Conservation (phyloP, 2,113 vertebrate genomes). For the Passer montanus region DNA sequence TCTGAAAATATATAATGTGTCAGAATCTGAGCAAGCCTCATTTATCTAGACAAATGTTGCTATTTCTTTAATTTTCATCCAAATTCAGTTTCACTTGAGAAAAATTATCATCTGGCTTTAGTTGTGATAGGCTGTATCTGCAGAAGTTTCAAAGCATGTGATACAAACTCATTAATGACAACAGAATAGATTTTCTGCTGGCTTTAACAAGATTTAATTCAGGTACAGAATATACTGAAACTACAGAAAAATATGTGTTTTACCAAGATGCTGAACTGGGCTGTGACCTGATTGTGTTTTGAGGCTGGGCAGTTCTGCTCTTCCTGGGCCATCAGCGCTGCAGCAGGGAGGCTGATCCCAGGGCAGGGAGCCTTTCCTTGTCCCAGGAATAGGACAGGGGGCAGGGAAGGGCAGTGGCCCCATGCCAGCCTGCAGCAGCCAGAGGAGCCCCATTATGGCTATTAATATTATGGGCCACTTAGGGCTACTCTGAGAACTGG, state of each 20-base stretch:
- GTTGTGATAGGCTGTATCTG: not conserved
- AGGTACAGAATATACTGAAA: not conserved
- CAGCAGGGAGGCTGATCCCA: not conserved
- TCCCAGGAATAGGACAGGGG: not conserved
- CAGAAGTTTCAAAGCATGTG: not conserved
- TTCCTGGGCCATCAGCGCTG: not conserved
- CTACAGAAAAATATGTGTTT: not conserved
- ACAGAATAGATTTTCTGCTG: not conserved
- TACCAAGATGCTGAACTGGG: not conserved
- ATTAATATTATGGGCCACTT: not conserved
- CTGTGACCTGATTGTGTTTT: not conserved
- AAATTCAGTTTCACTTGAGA: not conserved
- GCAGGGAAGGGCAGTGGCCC: not conserved
- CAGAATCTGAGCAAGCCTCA: not conserved
- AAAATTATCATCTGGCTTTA: not conserved
- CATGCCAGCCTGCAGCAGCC: fast-evolving
- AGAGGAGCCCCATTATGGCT: not conserved
- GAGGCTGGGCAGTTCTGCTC: not conserved
- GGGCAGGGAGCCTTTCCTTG: not conserved
- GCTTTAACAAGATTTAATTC: not conserved
- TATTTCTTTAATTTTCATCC: not conserved
- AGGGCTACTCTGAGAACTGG: not conserved
- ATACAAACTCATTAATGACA: not conserved
- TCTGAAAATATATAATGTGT: not conserved
- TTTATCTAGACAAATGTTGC: not conserved